A percentile compares a stretch with the other conserved stretches of the same genome.
Conservation (phyloP, 2,797 vertebrate genomes). For the Decapterus maruadsi region DNA sequence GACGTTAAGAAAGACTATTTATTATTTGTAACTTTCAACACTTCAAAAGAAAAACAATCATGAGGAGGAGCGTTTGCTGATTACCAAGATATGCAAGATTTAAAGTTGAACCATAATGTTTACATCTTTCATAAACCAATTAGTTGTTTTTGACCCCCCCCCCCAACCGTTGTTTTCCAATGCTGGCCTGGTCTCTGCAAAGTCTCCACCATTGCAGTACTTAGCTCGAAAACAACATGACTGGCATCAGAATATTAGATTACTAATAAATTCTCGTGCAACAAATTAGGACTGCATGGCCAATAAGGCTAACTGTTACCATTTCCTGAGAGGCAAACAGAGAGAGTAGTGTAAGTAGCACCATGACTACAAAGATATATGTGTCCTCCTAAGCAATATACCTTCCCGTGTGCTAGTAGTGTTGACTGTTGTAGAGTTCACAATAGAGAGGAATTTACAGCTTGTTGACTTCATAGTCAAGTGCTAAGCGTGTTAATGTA, state of each 20-base stretch:
- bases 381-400: not conserved
- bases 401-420: not conserved
- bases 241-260: conserved; percentile 35
- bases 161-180: not conserved
- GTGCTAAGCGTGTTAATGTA: conserved; percentile 1
- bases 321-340: conserved; percentile 4
- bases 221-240: conserved; percentile 12
- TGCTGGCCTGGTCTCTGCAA: not conserved
- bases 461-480: not conserved
- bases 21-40: not conserved
- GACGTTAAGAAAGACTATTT: too few species aligned
- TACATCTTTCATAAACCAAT: not conserved
- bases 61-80: not conserved
- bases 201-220: not conserved
- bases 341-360: not conserved
- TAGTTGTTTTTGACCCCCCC: too few species aligned
- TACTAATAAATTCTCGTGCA: conserved; percentile 22
- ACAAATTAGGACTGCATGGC: conserved; percentile 28
- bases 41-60: not conserved
- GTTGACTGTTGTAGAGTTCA: not conserved
- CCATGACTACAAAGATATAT: not conserved
- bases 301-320: conserved; percentile 3
- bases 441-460: not conserved
- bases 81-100: not conserved
- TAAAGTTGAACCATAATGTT: conserved; percentile 1